Conservation (phyloP, 37 sponge, comb jelly and placozoan species). For the Geodia barretti region DNA sequence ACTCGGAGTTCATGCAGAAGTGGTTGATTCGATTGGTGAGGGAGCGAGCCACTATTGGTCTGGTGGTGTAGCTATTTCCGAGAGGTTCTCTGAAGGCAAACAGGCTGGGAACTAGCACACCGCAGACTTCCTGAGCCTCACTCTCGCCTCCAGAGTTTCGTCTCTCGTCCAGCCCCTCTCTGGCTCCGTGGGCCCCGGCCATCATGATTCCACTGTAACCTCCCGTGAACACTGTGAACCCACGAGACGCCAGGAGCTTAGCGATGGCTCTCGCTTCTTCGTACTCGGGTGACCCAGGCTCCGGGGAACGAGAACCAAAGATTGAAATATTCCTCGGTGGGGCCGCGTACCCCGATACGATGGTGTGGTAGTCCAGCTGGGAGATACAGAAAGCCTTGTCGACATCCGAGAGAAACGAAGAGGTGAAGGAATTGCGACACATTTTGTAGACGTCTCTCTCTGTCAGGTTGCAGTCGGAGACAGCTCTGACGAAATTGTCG, state of each 20-base stretch:
- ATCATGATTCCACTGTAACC: conserved; percentile 82
- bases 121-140: background rate
- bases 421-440: conserved; percentile 66
- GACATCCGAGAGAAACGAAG: conserved; percentile 46
- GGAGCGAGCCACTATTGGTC: conserved; percentile 5
- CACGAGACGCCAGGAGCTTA: conserved; percentile 49
- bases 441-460: conserved; percentile 60
- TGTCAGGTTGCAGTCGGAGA: conserved; percentile 4
- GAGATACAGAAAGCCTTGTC: conserved; percentile 52
- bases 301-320: conserved; percentile 61
- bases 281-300: conserved; percentile 51
- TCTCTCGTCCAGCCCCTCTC: conserved; percentile 20
- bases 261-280: conserved; percentile 36
- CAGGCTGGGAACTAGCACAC: conserved; percentile 64
- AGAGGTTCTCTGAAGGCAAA: conserved; percentile 20
- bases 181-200: conserved; percentile 62
- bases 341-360: conserved; percentile 51
- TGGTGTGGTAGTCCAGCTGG: conserved; percentile 40
- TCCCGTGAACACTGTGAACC: conserved; percentile 67
- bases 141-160: background rate
- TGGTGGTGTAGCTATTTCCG: conserved; percentile 58
- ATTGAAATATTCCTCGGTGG: conserved; percentile 57
- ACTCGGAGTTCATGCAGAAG: conserved; percentile 41
- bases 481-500: conserved; percentile 57
- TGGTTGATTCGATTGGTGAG: conserved; percentile 41